Base-by-base conservation (phyloP, 2,888 invertebrate genomes). In the Siphlonurus alternatus region DNA sequence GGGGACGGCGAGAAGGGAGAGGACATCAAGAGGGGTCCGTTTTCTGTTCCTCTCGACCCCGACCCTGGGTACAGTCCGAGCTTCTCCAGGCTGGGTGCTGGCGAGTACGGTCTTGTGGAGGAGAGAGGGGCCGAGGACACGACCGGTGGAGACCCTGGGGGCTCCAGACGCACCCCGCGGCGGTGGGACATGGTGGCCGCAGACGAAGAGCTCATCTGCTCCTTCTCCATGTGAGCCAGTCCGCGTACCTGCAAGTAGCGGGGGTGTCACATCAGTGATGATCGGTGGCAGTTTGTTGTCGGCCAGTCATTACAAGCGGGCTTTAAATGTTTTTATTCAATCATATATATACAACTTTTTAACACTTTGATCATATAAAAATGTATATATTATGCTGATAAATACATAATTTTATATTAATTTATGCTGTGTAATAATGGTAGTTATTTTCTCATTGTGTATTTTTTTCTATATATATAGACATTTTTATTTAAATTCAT, bases 211-310 rank as follows among this genome's bases (percentile, higher is more conserved):
- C 75, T 75, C 65, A 74, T 74, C 66, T 81, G 81, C 64, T 75
- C 75, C 66, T 74, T 74, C 66, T 81, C 81, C 63, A 80, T 79
- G 65, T 78, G 78, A 2, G 87, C 87, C 67, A 91, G 76, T 2
- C 90, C 90, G 23, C 89, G 83, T 67, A 91, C 87, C 73, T 73
- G 66, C 1, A 65, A 61, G 15, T 24, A 22, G 15, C 15, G n/a
- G n/a, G n/a, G n/a, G 15, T 38, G 15, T 38, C 38, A 38, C 38
- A 38, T 38, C 15, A 38, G 38, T 38, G 15, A 10, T n/a, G n/a
- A n/a, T n/a, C n/a, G n/a, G n/a, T n/a, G n/a, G n/a, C n/a, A n/a
- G n/a, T n/a, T n/a, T n/a, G n/a, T n/a, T n/a, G n/a, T n/a, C n/a
- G n/a, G n/a, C n/a, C n/a, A n/a, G n/a, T n/a, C n/a, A n/a, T n/a